Conservation (phyloP, 1,140 invertebrate species). For the Drosophila trapezifrons region DNA sequence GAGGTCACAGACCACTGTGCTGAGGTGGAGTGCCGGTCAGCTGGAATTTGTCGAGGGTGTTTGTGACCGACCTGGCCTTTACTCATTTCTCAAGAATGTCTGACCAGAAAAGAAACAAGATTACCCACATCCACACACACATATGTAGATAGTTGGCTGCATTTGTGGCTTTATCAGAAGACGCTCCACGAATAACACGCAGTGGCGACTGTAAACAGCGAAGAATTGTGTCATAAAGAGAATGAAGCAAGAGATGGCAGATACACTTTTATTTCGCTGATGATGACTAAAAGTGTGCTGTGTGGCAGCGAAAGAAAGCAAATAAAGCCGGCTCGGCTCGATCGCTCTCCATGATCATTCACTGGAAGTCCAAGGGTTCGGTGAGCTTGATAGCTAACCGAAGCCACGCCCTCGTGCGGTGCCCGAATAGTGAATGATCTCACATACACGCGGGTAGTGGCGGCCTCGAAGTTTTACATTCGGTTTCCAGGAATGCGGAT, state of each 20-base stretch:
- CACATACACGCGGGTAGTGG: slow-evolving; percentile 28
- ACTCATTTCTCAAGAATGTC: slow-evolving; percentile 62
- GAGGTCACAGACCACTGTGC: slow-evolving; percentile 59
- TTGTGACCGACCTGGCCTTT: slow-evolving; percentile 59
- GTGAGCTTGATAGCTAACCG: background rate
- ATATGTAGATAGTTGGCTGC: slow-evolving; percentile 23
- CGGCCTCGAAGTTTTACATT: slow-evolving; percentile 22
- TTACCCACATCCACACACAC: slow-evolving; percentile 22
- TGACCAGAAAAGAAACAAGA: slow-evolving; percentile 41
- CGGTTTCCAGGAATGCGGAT: slow-evolving; percentile 64
- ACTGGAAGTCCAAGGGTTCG: slow-evolving; percentile 33
- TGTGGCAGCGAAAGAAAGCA: slow-evolving; percentile 50
- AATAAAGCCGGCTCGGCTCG: slow-evolving; percentile 34
- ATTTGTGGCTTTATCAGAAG: slow-evolving; percentile 59
- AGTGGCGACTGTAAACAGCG: slow-evolving; percentile 64
- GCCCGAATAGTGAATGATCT: slow-evolving; percentile 51
- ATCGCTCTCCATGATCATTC: slow-evolving; percentile 48
- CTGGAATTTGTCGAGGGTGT: slow-evolving; percentile 44
- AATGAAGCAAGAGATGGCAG: slow-evolving; percentile 52
- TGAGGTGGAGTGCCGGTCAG: slow-evolving; percentile 55
- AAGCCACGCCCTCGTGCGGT: slow-evolving; percentile 31
- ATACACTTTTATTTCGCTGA: slow-evolving; percentile 61
- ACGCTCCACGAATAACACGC: slow-evolving; percentile 59
- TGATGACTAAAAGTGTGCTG: slow-evolving; percentile 68
- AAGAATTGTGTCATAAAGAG: slow-evolving; percentile 80